A percentile compares a stretch with the other conserved stretches of the same genome.
These are phyloP conservation scores for Lasioglossum albipes DNA, from an alignment of 1,140 invertebrate genomes.

Conservation along the genomic window DNA sequence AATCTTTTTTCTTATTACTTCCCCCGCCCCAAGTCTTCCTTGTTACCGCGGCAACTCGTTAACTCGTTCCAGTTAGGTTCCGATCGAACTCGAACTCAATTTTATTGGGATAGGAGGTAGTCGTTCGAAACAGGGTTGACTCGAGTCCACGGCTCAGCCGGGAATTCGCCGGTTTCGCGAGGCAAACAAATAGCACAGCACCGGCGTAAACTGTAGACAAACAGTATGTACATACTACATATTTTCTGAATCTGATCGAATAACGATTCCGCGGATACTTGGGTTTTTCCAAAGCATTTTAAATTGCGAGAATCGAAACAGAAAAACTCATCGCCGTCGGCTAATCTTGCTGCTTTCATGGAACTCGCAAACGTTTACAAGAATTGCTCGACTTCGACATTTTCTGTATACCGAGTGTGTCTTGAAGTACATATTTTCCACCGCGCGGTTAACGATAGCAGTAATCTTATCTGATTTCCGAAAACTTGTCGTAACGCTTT, in stretches of 20 bases:
- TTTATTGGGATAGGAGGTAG: too few species aligned
- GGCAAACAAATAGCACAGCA: too few species aligned
- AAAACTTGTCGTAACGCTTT: neutral
- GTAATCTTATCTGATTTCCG: constrained; percentile 12
- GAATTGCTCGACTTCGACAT: neutral
- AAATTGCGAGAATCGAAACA: neutral
- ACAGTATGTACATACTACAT: too few species aligned
- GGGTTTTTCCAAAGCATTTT: neutral
- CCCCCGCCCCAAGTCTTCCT: constrained; percentile 1
- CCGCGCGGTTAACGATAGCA: neutral
- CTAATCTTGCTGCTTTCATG: too few species aligned
- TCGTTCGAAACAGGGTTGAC: too few species aligned
- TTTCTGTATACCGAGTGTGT: neutral
- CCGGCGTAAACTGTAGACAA: too few species aligned
- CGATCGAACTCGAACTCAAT: too few species aligned
- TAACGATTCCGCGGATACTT: neutral
- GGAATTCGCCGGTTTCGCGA: too few species aligned
- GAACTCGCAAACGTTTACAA: neutral
- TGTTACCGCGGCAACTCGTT: neutral
- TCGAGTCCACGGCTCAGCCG: too few species aligned
- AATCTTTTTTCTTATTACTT: constrained; percentile 56
- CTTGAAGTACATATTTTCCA: neutral
- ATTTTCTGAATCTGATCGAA: neutral
- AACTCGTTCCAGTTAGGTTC: neutral
- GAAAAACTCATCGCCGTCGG: neutral